Percentiles rank a stretch among this genome's conserved stretches.
phyloP scores from a whole-genome alignment of 2,113 vertebrate genomes.

The Atherinomorus stipes region DNA sequence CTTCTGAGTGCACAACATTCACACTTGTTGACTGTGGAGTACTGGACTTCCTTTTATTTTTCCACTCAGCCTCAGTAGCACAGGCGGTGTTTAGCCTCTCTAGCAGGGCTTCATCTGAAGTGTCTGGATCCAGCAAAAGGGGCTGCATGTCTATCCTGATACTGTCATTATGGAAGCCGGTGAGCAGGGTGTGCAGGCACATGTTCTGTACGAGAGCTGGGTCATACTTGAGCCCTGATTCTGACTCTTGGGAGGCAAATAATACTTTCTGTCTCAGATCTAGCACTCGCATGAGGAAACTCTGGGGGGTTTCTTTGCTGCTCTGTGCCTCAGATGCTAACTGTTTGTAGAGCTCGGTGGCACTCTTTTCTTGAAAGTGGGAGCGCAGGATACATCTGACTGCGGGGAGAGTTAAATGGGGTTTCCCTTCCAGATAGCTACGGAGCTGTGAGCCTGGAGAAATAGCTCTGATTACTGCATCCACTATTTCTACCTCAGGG shows the following conservation, averaged over 20 bases:
- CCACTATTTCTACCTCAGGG: slow-evolving; percentile 4
- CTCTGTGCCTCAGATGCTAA: slow-evolving; percentile 2
- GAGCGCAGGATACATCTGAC: slow-evolving; percentile 7
- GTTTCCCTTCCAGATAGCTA: slow-evolving; percentile 24
- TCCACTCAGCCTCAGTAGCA: no score
- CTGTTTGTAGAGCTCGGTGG: slow-evolving; percentile 13
- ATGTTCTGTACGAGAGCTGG: slow-evolving; percentile 32
- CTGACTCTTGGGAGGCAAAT: slow-evolving; percentile 43
- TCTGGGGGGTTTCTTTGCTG: slow-evolving; percentile 3
- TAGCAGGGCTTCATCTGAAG: no score
- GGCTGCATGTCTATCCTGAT: slow-evolving; percentile 29
- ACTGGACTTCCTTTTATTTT: no score
- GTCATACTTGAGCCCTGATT: slow-evolving; percentile 44
- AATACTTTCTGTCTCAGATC: slow-evolving; percentile 34
- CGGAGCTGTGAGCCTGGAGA: not conserved
- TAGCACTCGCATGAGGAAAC: not conserved
- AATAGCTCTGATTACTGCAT: slow-evolving; percentile 13
- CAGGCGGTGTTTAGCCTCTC: no score
- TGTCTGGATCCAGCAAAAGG: no score
- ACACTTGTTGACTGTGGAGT: no score
- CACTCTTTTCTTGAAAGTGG: slow-evolving; percentile 15
- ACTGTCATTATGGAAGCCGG: slow-evolving; percentile 39
- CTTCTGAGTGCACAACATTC: no score
- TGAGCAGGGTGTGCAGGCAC: slow-evolving; percentile 28
- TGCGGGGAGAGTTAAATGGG: no score